phyloP scores from a whole-genome alignment of 2,888 invertebrate species.

The Aleiodes alternator region DNA sequence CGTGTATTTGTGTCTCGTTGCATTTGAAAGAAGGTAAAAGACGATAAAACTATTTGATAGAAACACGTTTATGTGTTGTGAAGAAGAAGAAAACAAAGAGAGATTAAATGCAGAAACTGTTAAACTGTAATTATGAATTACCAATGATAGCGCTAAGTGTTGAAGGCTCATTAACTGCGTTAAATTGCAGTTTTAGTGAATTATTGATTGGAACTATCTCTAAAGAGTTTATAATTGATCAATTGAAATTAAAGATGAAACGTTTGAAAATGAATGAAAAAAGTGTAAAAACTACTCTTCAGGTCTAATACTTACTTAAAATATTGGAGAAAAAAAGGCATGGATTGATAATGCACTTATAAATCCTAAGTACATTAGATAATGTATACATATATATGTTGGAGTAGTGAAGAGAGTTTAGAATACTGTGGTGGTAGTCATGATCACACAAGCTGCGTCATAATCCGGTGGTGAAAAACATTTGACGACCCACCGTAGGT shows the following conservation, averaged over 20 bases:
- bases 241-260: slow-evolving; percentile 10
- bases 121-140: slow-evolving; percentile 10
- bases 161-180: slow-evolving; percentile 5
- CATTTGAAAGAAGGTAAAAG: not conserved
- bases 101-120: not conserved
- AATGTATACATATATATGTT: slow-evolving; percentile 35
- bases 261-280: not conserved
- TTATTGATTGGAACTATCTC: not conserved
- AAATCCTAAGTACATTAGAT: not conserved
- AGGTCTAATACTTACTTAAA: too few relatives aligned
- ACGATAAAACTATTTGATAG: slow-evolving; percentile 8
- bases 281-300: too few relatives aligned
- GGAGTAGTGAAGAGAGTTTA: slow-evolving; percentile 42
- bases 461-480: slow-evolving; percentile 75
- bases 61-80: slow-evolving; percentile 2
- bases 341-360: too few relatives aligned
- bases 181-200: not conserved
- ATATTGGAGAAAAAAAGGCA: too few relatives aligned
- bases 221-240: slow-evolving; percentile 1
- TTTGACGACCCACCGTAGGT: slow-evolving; percentile 70
- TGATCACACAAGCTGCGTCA: slow-evolving; percentile 75
- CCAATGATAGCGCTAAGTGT: not conserved
- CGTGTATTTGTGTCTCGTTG: slow-evolving; percentile 16
- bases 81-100: not conserved
- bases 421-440: slow-evolving; percentile 69